Conservation (phyloP, 2,888 invertebrate genomes). For the Hydroisotoma schaefferi region DNA sequence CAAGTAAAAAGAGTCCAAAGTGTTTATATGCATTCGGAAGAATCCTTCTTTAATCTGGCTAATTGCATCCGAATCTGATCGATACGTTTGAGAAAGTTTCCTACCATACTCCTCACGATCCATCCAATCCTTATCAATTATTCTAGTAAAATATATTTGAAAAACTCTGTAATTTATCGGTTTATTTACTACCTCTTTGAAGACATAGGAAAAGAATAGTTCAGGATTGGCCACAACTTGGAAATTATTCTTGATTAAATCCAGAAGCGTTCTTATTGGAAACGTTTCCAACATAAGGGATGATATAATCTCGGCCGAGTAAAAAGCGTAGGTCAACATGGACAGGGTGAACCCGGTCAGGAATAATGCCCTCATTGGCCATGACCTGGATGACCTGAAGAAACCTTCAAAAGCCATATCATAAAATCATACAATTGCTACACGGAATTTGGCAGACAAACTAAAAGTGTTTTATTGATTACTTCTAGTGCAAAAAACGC, state of each 20-base stretch:
- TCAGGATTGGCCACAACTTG: conserved; percentile 7
- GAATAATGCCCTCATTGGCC: conserved; percentile 8
- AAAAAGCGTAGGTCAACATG: conserved; percentile 8
- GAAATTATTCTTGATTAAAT: conserved; percentile 15
- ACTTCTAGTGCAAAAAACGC: conserved; percentile 17
- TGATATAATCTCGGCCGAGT: conserved; percentile 20
- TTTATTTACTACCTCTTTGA: neutral
- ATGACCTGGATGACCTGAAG: conserved; percentile 5
- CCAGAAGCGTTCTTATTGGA: conserved; percentile 8
- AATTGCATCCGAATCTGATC: conserved; percentile 11
- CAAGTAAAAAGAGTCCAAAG: conserved; percentile 5
- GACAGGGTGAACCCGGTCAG: conserved; percentile 4
- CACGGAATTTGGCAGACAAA: too few species aligned
- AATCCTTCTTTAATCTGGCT: conserved; percentile 2
- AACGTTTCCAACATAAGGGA: conserved; percentile 8
- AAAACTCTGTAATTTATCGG: neutral
- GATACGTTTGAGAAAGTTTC: neutral
- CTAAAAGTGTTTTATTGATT: too few species aligned
- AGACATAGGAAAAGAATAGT: conserved; percentile 10
- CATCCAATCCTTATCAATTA: neutral
- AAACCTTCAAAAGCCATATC: conserved; percentile 13
- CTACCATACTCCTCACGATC: neutral
- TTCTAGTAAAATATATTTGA: neutral
- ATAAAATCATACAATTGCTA: too few species aligned
- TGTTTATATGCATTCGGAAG: conserved; percentile 1